Percentiles rank a stretch among this genome's conserved stretches.
Evolutionary conservation across 2,113 vertebrate species (phyloP).

Genomic region (Raja brachyura): DNA sequence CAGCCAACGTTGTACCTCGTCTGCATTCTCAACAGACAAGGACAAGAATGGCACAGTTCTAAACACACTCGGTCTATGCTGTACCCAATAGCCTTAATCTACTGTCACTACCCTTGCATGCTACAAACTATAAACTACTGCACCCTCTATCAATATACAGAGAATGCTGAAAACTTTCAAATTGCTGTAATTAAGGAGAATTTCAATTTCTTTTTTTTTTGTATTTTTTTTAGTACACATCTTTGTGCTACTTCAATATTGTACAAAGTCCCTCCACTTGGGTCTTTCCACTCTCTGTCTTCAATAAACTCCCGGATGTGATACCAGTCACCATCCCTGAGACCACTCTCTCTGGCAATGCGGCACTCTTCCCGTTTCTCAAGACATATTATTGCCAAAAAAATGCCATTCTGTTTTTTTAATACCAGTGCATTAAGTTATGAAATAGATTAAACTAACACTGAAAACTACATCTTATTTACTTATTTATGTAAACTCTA

Average conservation of each 20-base stretch:
- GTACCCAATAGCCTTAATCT: background rate
- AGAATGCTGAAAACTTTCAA: conserved; percentile 23
- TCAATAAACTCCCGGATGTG: background rate
- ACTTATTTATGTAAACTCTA: background rate
- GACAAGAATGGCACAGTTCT: background rate
- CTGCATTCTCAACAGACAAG: background rate
- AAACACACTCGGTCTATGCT: background rate
- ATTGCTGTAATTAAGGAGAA: conserved; percentile 1
- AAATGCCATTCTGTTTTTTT: background rate
- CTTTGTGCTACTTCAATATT: background rate
- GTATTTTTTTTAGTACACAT: background rate
- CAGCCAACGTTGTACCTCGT: background rate
- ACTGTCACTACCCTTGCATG: conserved; percentile 8
- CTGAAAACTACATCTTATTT: conserved; percentile 1
- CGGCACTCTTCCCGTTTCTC: background rate
- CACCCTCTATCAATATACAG: conserved; percentile 8
- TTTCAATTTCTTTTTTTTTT: background rate
- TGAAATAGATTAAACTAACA: conserved; percentile 8
- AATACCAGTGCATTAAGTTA: conserved; percentile 3
- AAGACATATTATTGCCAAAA: conserved; percentile 30
- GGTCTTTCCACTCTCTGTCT: background rate
- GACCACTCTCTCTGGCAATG: background rate
- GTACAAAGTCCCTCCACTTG: background rate
- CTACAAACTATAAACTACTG: conserved; percentile 15
- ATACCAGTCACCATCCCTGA: background rate